Percentiles rank a stretch among this genome's conserved stretches.
Evolutionary conservation across 2,113 vertebrate genomes (phyloP).

Genomic region (Nothocercus julius): DNA sequence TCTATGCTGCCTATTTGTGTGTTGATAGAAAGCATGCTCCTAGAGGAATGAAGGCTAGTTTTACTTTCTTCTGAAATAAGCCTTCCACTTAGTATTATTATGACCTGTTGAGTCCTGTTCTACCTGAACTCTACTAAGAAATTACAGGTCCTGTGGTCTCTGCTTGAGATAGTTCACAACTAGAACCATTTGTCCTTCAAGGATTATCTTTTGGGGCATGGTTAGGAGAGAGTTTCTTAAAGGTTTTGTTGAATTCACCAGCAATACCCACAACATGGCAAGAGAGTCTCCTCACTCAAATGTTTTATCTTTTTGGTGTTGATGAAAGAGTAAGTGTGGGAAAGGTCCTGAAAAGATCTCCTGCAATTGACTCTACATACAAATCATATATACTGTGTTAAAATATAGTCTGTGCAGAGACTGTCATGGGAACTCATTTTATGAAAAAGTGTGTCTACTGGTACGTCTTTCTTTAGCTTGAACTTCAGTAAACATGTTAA

Average conservation of each 20-base stretch:
- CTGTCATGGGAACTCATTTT: not conserved
- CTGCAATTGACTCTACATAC: not conserved
- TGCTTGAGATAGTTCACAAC: not conserved
- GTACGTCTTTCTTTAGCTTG: not conserved
- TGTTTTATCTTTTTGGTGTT: not conserved
- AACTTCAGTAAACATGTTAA: not conserved
- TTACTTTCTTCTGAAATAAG: not conserved
- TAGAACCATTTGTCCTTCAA: not conserved
- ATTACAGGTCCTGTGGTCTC: not conserved
- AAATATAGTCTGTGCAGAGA: not conserved
- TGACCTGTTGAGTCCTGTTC: not conserved
- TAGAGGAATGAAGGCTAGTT: not conserved
- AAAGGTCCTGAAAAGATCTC: not conserved
- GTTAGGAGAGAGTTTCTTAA: not conserved
- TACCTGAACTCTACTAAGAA: not conserved
- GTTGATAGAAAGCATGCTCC: not conserved
- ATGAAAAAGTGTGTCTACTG: not conserved
- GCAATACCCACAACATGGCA: not conserved
- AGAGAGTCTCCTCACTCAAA: not conserved
- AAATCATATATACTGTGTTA: not conserved
- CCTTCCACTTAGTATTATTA: not conserved
- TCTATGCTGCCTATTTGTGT: not conserved
- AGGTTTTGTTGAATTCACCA: fast-evolving
- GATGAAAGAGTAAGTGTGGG: not conserved
- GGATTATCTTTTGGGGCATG: not conserved